phyloP scores from a whole-genome alignment of 2,797 vertebrate genomes.

The Selene dorsalis region DNA sequence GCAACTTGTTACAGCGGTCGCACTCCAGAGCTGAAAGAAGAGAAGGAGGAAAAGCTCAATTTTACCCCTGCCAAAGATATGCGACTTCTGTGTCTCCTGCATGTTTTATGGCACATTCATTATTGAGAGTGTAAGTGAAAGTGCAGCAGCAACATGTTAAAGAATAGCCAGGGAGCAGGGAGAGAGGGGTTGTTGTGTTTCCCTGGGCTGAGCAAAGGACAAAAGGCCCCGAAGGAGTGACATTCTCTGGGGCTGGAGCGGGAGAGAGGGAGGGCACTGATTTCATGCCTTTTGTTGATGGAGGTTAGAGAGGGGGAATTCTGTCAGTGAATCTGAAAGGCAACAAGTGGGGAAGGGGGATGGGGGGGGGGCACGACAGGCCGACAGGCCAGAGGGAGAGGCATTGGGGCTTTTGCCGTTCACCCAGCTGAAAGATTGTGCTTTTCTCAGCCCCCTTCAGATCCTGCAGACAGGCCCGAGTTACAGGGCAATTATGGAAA shows the following conservation, averaged over 20 bases:
- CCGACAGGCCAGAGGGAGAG: conserved; percentile 80
- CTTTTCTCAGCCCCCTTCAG: conserved; percentile 87
- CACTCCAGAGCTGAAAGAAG: conserved; percentile 46
- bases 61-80: conserved; percentile 62
- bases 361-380: conserved; percentile 85
- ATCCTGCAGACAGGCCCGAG: conserved; percentile 89
- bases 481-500: conserved; percentile 99
- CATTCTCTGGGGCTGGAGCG: conserved; percentile 83
- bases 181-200: conserved; percentile 76
- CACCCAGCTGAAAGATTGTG: conserved; percentile 95
- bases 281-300: conserved; percentile 93
- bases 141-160: conserved; percentile 76
- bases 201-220: conserved; percentile 80
- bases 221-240: conserved; percentile 88
- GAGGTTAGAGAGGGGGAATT: conserved; percentile 88
- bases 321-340: conserved; percentile 89
- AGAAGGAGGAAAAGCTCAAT: conserved; percentile 37
- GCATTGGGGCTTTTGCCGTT: conserved; percentile 89
- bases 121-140: conserved; percentile 77
- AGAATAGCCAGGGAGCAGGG: conserved; percentile 76
- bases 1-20: conserved; percentile 60
- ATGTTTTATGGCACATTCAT: conserved; percentile 78
- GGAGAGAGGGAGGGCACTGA: conserved; percentile 86
- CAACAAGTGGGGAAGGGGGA: conserved; percentile 92
- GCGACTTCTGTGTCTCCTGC: conserved; percentile 69